Conservation (phyloP, 2,797 vertebrate species). For the Dendrocincla tyrannina region DNA sequence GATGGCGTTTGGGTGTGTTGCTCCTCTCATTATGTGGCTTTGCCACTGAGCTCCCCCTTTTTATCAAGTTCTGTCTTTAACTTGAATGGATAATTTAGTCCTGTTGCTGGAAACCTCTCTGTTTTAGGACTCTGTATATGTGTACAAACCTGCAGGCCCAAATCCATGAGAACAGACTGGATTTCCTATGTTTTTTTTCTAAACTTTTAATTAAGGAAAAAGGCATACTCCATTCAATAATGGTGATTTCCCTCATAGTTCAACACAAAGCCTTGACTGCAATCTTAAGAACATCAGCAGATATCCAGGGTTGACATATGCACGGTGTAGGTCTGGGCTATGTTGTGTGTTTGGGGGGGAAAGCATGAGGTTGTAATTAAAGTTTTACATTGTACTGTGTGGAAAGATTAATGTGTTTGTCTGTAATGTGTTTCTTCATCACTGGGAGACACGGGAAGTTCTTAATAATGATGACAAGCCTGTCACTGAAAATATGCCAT, state of each 20-base stretch:
- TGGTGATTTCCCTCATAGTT: not conserved
- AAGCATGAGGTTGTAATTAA: constrained; percentile 69
- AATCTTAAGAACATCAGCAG: not conserved
- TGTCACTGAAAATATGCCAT: constrained; percentile 54
- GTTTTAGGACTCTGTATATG: not conserved
- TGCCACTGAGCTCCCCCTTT: not conserved
- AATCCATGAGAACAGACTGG: not conserved
- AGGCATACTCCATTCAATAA: not conserved
- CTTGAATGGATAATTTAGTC: not conserved
- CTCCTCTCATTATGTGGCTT: not conserved
- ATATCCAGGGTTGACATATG: constrained; percentile 30
- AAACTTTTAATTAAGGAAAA: not conserved
- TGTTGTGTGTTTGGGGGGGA: constrained; percentile 40
- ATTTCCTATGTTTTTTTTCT: not conserved
- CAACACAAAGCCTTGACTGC: not conserved
- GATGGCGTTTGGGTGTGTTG: not conserved
- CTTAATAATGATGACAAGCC: constrained; percentile 63
- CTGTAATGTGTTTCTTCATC: constrained; percentile 65
- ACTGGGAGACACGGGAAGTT: constrained; percentile 45
- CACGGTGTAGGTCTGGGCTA: constrained; percentile 6
- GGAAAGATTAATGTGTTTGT: constrained; percentile 68
- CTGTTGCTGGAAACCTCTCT: not conserved
- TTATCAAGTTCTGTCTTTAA: not conserved
- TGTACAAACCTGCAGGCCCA: not conserved
- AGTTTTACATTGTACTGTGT: constrained; percentile 58